Evolutionary conservation across 2,888 invertebrate genomes (phyloP), one percentile per base, ranked within the genome.

Genomic region (Sesamia inferens): DNA sequence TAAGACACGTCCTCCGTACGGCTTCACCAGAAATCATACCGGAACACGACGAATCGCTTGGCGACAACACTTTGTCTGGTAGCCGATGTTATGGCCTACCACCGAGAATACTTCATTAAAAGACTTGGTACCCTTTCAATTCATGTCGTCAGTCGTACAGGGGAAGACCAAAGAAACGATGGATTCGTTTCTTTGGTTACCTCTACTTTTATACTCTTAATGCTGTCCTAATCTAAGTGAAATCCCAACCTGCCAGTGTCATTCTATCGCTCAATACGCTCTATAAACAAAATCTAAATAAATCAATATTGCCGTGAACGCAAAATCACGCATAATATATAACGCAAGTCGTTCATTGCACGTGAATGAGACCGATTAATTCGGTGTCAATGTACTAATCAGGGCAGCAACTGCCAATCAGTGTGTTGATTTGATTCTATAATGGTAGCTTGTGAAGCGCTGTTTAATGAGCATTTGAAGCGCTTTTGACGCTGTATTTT

Each of bases 321-420:
- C 69, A 42, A 75, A 81, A 69, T 19, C 73, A 73, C 68, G 78
- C 68, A 59, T 74, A 65, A 81, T 83, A 81, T 78, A 84, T 84
- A 86, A 84, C 69, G 74, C 62, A 44, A 82, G 76, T 86, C 85
- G 87, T 85, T 85, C 82, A 85, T 83, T 86, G 84, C 74, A 76
- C 71, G 79, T 78, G 79, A 87, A 87, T 82, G 82, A 64, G 79
- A 83, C 69, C 75, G 82, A 85, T 81, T 89, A 86, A 84, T 87
- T 83, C 74, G 84, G 87, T 89, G 92, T 92, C 93, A 93, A 91
- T 90, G 91, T 92, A 92, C 94, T 90, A 91, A 91, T 89, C 89
- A 90, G 87, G 88, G 85, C 88, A 88, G 85, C 86, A 85, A 90
- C 85, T 88, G 84, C 84, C 88, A 90, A 91, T 92, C 85, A 78